A percentile compares a stretch with the other conserved stretches of the same genome.
phyloP scores from a whole-genome alignment of 2,797 vertebrate genomes.

The Protosalanx chinensis region DNA sequence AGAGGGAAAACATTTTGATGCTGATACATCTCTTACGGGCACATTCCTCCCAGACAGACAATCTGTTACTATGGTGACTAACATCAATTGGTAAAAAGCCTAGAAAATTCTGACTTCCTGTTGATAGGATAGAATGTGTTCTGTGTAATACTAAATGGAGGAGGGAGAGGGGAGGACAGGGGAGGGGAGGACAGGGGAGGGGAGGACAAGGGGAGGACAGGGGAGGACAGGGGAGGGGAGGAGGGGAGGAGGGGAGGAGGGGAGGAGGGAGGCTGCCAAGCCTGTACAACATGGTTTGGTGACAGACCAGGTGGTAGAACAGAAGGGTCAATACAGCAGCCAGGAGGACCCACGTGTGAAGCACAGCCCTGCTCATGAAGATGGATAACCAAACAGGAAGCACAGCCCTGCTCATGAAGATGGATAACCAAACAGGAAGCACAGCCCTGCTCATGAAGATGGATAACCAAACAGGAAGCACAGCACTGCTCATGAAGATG shows the following conservation, averaged over 20 bases:
- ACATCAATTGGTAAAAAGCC: constrained; percentile 64
- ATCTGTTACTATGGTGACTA: constrained; percentile 84
- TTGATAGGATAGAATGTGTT: constrained; percentile 39
- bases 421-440: no score
- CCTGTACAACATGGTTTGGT: constrained; percentile 61
- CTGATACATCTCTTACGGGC: constrained; percentile 56
- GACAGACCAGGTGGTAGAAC: constrained; percentile 57
- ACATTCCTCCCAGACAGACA: constrained; percentile 65
- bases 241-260: background rate
- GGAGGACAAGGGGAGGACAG: background rate
- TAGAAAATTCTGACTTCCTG: constrained; percentile 51
- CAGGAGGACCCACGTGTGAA: constrained; percentile 45
- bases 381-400: no score
- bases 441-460: no score
- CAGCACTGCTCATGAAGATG: no score
- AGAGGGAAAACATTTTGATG: constrained; percentile 43
- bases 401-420: no score
- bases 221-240: background rate
- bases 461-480: no score
- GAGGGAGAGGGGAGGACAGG: no score
- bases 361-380: no score
- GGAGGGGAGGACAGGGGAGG: no score
- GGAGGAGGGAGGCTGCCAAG: constrained; percentile 60
- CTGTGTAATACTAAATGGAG: constrained; percentile 37
- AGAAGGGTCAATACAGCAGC: constrained; percentile 58